Conservation (phyloP, 2,888 invertebrate genomes). For the Agrotis exclamationis region DNA sequence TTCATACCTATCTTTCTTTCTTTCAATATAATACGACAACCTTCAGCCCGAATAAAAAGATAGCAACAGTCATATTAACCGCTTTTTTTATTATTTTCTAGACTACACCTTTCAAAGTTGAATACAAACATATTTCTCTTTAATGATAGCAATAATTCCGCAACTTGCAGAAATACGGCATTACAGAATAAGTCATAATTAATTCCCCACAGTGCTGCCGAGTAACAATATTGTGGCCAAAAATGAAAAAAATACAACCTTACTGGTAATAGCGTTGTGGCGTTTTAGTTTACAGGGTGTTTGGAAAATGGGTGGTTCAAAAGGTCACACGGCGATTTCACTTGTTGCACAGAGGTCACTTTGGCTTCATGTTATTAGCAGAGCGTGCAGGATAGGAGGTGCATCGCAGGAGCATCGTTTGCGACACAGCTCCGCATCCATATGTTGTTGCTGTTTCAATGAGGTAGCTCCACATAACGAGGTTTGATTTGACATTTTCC, state of each 20-base stretch:
- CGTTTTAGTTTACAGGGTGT: slow-evolving; percentile 49
- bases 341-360: no score
- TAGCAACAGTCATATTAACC: background rate
- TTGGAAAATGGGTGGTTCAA: slow-evolving; percentile 7
- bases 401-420: background rate
- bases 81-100: slow-evolving; percentile 33
- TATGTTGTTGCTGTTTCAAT: no score
- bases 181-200: slow-evolving; percentile 69
- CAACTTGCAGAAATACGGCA: slow-evolving; percentile 53
- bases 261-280: slow-evolving; percentile 61
- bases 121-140: slow-evolving; percentile 43
- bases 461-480: background rate
- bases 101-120: slow-evolving; percentile 38
- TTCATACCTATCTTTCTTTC: background rate
- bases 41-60: background rate
- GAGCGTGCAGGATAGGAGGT: no score
- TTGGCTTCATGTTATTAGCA: no score
- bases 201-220: slow-evolving; percentile 63
- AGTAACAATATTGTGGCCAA: slow-evolving; percentile 61
- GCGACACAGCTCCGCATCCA: background rate
- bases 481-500: background rate
- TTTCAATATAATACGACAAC: background rate
- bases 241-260: slow-evolving; percentile 60
- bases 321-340: background rate
- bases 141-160: slow-evolving; percentile 58